Evolutionary conservation across 2,113 vertebrate species (phyloP).

Genomic region (Mesembrinibis cayennensis): DNA sequence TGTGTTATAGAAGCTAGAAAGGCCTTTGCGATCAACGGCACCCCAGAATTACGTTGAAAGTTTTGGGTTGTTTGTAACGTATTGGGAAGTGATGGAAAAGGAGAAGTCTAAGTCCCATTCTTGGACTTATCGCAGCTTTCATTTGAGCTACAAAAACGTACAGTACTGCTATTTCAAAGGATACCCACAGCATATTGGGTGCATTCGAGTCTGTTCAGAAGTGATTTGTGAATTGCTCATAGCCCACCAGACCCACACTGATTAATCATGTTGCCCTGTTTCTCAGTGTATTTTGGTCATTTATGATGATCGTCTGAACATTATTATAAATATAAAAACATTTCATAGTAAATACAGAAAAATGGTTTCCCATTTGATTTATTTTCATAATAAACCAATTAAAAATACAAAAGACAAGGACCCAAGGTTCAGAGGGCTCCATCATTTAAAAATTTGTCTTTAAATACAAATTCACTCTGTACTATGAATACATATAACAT

Average conservation of each 20-base stretch:
- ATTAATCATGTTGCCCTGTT: accelerated
- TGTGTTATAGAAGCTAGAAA: background rate
- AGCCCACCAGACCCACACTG: background rate
- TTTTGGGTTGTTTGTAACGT: accelerated
- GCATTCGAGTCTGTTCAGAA: background rate
- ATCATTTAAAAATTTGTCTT: slow-evolving; percentile 80
- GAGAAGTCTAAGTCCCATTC: background rate
- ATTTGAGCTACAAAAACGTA: background rate
- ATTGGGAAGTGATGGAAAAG: background rate
- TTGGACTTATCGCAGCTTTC: background rate
- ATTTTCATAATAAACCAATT: slow-evolving; percentile 86
- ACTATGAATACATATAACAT: slow-evolving; percentile 81
- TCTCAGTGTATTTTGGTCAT: background rate
- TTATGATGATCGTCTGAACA: background rate
- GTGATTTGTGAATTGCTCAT: accelerated
- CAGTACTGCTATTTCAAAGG: background rate
- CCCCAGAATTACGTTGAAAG: accelerated
- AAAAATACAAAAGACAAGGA: slow-evolving; percentile 80
- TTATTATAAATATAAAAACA: background rate
- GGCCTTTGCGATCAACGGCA: background rate
- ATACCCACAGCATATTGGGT: background rate
- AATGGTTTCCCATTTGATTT: slow-evolving; percentile 73
- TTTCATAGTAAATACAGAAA: slow-evolving; percentile 42
- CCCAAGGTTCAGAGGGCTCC: slow-evolving; percentile 66
- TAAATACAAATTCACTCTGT: slow-evolving; percentile 85